phyloP scores from a whole-genome alignment of 64 coral and sea anemone genomes.

The Porites australiensis region DNA sequence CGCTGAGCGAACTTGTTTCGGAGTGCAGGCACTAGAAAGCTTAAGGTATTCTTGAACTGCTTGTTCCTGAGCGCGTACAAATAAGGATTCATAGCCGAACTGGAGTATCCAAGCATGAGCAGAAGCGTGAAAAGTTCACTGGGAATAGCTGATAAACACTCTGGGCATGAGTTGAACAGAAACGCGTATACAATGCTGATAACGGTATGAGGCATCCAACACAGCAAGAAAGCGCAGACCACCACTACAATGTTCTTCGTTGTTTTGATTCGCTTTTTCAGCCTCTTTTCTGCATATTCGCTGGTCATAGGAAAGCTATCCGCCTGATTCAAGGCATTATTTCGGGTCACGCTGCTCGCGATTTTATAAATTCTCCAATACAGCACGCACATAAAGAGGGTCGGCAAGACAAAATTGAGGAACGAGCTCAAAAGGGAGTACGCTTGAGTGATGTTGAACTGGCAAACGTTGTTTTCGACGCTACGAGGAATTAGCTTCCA shows the following conservation, averaged over 20 bases:
- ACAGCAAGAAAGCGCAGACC: conserved; percentile 87
- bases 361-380: conserved; percentile 55
- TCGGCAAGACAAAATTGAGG: conserved; percentile 42
- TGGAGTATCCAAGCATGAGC: conserved; percentile 80
- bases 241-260: conserved; percentile 87
- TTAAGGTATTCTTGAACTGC: conserved; percentile 82
- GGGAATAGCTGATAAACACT: background rate
- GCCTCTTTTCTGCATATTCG: conserved; percentile 7
- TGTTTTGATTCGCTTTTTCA: conserved; percentile 65
- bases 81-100: conserved; percentile 89
- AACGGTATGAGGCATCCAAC: conserved; percentile 89
- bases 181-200: conserved; percentile 65
- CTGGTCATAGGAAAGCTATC: background rate
- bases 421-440: conserved; percentile 45
- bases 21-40: conserved; percentile 1
- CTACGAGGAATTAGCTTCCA: conserved; percentile 57
- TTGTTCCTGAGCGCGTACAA: conserved; percentile 89
- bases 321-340: background rate
- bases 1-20: background rate
- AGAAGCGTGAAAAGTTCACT: conserved; percentile 21
- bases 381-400: conserved; percentile 1
- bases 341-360: background rate
- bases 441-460: conserved; percentile 62
- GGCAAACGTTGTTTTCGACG: conserved; percentile 29
- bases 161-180: background rate